Evolutionary conservation across 1,140 invertebrate species (phyloP).

Genomic region (Drosophila pseudoananassae): DNA sequence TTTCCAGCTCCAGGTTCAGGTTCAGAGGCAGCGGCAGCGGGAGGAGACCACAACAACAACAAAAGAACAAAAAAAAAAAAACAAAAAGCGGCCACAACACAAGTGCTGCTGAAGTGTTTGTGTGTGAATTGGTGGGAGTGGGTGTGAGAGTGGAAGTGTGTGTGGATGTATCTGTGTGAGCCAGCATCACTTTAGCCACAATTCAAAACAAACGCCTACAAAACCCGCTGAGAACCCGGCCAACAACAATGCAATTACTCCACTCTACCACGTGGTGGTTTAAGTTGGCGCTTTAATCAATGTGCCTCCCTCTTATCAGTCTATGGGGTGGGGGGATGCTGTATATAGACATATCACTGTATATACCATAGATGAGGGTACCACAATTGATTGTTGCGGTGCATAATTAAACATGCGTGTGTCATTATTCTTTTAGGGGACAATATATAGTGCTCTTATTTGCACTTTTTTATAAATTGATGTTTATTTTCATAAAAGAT

Average conservation of each 20-base stretch:
- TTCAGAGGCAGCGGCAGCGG: conserved; percentile 18
- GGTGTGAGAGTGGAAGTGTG: not conserved
- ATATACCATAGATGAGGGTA: conserved; percentile 21
- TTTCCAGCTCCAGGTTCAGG: conserved; percentile 29
- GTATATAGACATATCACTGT: conserved; percentile 15
- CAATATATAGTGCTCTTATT: conserved; percentile 6
- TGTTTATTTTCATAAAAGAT: conserved; percentile 9
- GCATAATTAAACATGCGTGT: conserved; percentile 28
- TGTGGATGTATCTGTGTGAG: not conserved
- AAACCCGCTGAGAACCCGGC: conserved; percentile 8
- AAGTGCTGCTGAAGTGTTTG: not conserved
- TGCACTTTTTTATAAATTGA: not conserved
- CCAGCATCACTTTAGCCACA: conserved; percentile 20
- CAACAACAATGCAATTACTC: conserved; percentile 38
- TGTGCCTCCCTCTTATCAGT: conserved; percentile 12
- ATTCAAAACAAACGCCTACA: conserved; percentile 34
- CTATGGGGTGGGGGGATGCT: not conserved
- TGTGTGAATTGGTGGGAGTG: not conserved
- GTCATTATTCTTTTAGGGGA: conserved; percentile 12
- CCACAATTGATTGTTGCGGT: conserved; percentile 43
- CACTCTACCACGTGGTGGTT: conserved; percentile 71
- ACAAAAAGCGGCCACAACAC: conserved; percentile 10
- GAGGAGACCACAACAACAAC: conserved; percentile 27
- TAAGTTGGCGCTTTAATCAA: conserved; percentile 70
- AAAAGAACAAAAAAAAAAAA: conserved; percentile 24